Percentiles rank a stretch among this genome's conserved stretches.
Evolutionary conservation across 2,797 vertebrate species (phyloP).

Genomic region (Hephaestus fuliginosus): DNA sequence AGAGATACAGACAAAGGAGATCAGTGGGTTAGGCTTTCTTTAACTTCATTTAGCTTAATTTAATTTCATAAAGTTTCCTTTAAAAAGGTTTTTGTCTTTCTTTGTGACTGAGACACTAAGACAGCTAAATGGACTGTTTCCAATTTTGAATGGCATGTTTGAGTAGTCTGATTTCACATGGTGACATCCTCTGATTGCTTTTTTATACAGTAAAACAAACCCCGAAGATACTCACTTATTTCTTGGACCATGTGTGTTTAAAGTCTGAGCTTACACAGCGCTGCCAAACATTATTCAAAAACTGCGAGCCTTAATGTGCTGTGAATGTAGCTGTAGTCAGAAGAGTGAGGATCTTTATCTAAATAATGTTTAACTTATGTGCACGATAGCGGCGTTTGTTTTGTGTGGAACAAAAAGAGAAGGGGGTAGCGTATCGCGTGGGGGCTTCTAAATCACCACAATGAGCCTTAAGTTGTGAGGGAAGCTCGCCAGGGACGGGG

Average conservation of each 20-base stretch:
- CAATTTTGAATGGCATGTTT: too few relatives aligned
- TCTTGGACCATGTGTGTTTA: not conserved
- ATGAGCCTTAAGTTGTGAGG: conserved; percentile 53
- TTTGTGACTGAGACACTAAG: too few relatives aligned
- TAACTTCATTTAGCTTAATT: too few relatives aligned
- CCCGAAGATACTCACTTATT: conserved; percentile 6
- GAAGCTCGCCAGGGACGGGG: conserved; percentile 58
- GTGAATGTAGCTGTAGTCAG: not conserved
- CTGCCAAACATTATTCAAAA: conserved; percentile 38
- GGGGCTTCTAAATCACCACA: conserved; percentile 66
- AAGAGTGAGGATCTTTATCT: conserved; percentile 20
- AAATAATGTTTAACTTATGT: conserved; percentile 25
- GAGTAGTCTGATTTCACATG: too few relatives aligned
- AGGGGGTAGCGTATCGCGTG: conserved; percentile 34
- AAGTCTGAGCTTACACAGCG: not conserved
- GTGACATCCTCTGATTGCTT: too few relatives aligned
- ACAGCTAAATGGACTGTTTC: too few relatives aligned
- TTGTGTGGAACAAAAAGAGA: conserved; percentile 14
- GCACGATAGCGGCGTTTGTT: conserved; percentile 24
- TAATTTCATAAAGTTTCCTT: too few relatives aligned
- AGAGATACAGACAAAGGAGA: too few relatives aligned
- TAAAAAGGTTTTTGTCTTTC: too few relatives aligned
- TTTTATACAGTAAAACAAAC: too few relatives aligned
- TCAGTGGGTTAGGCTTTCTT: too few relatives aligned
- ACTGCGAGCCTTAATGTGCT: conserved; percentile 7